phyloP scores from a whole-genome alignment of 2,113 vertebrate species.

The Callopanchax toddi region DNA sequence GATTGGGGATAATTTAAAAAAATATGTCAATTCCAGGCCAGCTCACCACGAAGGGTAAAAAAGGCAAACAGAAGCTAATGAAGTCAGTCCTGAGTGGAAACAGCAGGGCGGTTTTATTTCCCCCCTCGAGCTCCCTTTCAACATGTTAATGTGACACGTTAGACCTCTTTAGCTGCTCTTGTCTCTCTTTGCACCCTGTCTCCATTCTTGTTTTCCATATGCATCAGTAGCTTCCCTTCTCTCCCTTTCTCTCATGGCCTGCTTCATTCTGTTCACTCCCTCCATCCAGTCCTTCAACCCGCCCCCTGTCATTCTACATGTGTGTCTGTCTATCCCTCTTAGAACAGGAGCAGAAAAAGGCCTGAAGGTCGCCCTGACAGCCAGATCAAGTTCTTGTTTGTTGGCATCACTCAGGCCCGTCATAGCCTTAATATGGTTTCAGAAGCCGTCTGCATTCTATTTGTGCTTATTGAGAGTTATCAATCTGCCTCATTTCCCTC shows the following conservation, averaged over 20 bases:
- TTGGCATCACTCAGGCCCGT: constrained; percentile 57
- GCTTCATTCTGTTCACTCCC: constrained; percentile 11
- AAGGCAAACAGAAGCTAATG: constrained; percentile 56
- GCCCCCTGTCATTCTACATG: constrained; percentile 32
- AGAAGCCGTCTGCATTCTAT: constrained; percentile 62
- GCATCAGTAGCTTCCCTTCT: constrained; percentile 20
- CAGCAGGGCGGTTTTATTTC: constrained; percentile 20
- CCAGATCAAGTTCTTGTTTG: constrained; percentile 44
- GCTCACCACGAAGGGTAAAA: constrained; percentile 34
- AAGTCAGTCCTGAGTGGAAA: constrained; percentile 55
- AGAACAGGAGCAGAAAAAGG: constrained; percentile 35
- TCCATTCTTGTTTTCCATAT: constrained; percentile 43
- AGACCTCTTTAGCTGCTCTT: constrained; percentile 36
- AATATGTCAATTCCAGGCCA: constrained; percentile 50
- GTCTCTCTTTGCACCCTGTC: constrained; percentile 16
- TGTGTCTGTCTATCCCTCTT: constrained; percentile 27
- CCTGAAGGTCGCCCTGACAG: constrained; percentile 56
- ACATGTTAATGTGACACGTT: constrained; percentile 58
- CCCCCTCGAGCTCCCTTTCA: constrained; percentile 18
- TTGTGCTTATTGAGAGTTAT: constrained; percentile 55
- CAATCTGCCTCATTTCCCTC: constrained; percentile 50
- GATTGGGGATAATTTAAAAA: constrained; percentile 29
- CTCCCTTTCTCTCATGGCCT: background rate
- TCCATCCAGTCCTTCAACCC: constrained; percentile 10
- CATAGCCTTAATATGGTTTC: constrained; percentile 59